A percentile compares a stretch with the other conserved stretches of the same genome.
These are phyloP conservation scores for Anarhynchus alexandrinus DNA, from an alignment of 2,113 vertebrate species.

Conservation along the genomic window DNA sequence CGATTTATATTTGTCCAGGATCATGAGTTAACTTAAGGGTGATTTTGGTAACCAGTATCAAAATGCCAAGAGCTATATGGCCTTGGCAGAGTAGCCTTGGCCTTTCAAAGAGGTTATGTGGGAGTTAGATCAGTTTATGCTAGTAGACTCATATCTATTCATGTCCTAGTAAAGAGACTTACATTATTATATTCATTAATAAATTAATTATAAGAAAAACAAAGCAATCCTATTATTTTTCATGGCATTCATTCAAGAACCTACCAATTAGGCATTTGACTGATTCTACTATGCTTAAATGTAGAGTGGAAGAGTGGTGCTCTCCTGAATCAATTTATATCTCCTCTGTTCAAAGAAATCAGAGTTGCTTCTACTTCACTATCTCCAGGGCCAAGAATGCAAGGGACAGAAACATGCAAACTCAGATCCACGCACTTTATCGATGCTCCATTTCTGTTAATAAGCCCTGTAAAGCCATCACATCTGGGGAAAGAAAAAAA, in stretches of 20 bases:
- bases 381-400: background rate
- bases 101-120: background rate
- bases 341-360: background rate
- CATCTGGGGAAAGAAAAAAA: too few species aligned
- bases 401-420: background rate
- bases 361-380: background rate
- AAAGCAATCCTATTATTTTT: background rate
- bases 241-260: background rate
- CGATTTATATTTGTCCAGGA: background rate
- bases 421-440: background rate
- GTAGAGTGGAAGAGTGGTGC: accelerated
- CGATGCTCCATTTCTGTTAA: background rate
- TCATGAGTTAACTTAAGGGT: background rate
- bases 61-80: background rate
- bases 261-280: background rate
- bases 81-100: background rate
- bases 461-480: background rate
- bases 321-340: background rate
- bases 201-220: background rate
- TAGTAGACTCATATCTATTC: background rate
- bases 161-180: background rate
- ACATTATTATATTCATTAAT: background rate
- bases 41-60: background rate
- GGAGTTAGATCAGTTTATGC: background rate
- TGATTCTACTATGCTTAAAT: background rate